Conservation (phyloP, 1,140 invertebrate species). For the Lycorma delicatula region DNA sequence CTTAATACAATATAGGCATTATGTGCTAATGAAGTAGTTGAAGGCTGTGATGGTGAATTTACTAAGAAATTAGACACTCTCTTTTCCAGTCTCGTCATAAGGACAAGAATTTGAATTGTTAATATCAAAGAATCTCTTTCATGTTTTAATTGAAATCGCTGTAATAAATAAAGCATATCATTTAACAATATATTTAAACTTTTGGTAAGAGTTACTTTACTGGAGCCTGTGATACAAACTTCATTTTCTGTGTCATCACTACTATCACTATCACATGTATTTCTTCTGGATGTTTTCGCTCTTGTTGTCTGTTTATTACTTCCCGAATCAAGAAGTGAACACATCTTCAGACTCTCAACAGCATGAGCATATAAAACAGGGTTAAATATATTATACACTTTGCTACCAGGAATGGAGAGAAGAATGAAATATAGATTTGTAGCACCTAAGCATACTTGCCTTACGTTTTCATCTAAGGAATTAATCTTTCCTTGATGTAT, state of each 20-base stretch:
- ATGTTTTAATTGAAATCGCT: slow-evolving; percentile 41
- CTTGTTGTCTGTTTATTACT: slow-evolving; percentile 16
- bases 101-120: slow-evolving; percentile 41
- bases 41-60: slow-evolving; percentile 23
- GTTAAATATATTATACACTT: slow-evolving; percentile 48
- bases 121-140: slow-evolving; percentile 41
- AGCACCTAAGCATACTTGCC: slow-evolving; percentile 38
- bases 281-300: slow-evolving; percentile 23
- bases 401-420: slow-evolving; percentile 45
- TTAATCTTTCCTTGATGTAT: slow-evolving; percentile 40
- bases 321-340: slow-evolving; percentile 31
- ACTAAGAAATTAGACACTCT: slow-evolving; percentile 30
- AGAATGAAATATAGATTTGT: slow-evolving; percentile 42
- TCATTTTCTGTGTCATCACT: slow-evolving; percentile 33
- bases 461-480: slow-evolving; percentile 32
- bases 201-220: slow-evolving; percentile 31
- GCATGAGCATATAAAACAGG: slow-evolving; percentile 44
- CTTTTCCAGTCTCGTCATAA: slow-evolving; percentile 42
- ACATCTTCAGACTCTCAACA: slow-evolving; percentile 42
- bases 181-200: slow-evolving; percentile 38
- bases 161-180: slow-evolving; percentile 40
- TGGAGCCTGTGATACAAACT: slow-evolving; percentile 8
- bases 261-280: slow-evolving; percentile 26
- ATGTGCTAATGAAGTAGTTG: slow-evolving; percentile 36
- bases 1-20: slow-evolving; percentile 42